Base-by-base conservation (phyloP, 1,140 invertebrate species). In the Carcinoscorpius rotundicauda region DNA sequence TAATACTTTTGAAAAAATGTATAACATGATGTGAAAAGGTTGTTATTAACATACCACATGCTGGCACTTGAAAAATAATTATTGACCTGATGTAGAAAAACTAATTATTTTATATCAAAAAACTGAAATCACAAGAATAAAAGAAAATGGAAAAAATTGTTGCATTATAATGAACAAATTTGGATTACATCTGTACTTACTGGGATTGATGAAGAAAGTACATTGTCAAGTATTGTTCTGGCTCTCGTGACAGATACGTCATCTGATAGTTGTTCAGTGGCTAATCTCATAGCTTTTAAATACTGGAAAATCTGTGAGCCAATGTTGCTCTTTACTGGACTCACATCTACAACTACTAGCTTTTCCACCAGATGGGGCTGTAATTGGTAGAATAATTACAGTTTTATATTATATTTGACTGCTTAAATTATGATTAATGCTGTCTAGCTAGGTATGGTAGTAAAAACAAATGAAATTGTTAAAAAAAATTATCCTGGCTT, bases 261-360 rank as follows among this genome's bases (percentile, higher is more conserved):
- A 29, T 29, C 29, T 52, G 49, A 29, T 49, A 68, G 49, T 11
- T 29, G 5, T n/a, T 51, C 11, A 49, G 65, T n/a, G 6, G 63
- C 55, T n/a, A 59, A 52, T 57, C 60, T 62, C 66, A 68, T 68
- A 10, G 51, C 49, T 57, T 10, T n/a, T 56, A 68, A 62, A 63
- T 63, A 65, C 10, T 4, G 8, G 6, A 5, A 8, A 60, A 52
- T 61, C 51, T 11, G 58, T 8, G 52, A 9, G 49, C 8, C 48
- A n/a, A 50, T 52, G 11, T 65, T 62, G 6, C 81, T 80, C 67
- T 80, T 81, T 0, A 87, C 74, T 3, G 92, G 92, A 8, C 88
- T 87, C 68, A 94, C 87, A 73, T 97, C 93, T 56, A 89, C 85
- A 4, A 94, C 83, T 58, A 94, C 80, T 49, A 93, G 75, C 70